These are phyloP conservation scores for Orthosia gracilis DNA, from an alignment of 2,888 invertebrate genomes.

Conservation along the genomic window DNA sequence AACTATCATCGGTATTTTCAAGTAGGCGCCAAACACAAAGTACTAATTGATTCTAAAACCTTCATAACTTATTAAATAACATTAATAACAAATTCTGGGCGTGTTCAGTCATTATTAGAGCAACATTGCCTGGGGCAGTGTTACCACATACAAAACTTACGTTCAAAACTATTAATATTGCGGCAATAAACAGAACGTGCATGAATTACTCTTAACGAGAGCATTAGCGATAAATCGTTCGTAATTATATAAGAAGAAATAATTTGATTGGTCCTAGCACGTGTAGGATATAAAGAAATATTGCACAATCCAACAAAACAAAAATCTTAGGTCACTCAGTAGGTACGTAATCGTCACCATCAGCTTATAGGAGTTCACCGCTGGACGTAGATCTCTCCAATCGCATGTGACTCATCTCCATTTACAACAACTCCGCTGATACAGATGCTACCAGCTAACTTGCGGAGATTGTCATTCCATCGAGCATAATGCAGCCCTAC, in stretches of 20 bases:
- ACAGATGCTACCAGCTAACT: background rate
- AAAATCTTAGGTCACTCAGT: background rate
- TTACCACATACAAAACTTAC: conserved; percentile 65
- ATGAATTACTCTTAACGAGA: conserved; percentile 53
- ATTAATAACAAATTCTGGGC: conserved; percentile 46
- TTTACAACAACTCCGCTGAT: background rate
- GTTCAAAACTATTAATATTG: conserved; percentile 68
- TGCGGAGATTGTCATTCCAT: background rate
- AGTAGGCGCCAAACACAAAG: background rate
- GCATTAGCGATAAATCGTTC: conserved; percentile 42
- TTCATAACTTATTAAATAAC: conserved; percentile 25
- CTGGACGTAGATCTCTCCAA: background rate
- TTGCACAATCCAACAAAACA: background rate
- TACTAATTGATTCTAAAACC: conserved; percentile 32
- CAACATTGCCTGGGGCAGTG: conserved; percentile 34
- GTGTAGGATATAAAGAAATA: conserved; percentile 10
- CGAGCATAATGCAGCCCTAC: background rate
- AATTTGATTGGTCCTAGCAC: conserved; percentile 10
- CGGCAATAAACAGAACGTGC: conserved; percentile 59
- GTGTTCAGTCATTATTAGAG: conserved; percentile 33
- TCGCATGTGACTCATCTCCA: background rate
- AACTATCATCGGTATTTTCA: background rate
- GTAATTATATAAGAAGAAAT: conserved; percentile 41
- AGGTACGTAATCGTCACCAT: background rate
- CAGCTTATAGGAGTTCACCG: too few relatives aligned